A percentile compares a stretch with the other conserved stretches of the same genome.
phyloP scores from a whole-genome alignment of 1,140 invertebrate species.

The Bilobella aurantiaca region DNA sequence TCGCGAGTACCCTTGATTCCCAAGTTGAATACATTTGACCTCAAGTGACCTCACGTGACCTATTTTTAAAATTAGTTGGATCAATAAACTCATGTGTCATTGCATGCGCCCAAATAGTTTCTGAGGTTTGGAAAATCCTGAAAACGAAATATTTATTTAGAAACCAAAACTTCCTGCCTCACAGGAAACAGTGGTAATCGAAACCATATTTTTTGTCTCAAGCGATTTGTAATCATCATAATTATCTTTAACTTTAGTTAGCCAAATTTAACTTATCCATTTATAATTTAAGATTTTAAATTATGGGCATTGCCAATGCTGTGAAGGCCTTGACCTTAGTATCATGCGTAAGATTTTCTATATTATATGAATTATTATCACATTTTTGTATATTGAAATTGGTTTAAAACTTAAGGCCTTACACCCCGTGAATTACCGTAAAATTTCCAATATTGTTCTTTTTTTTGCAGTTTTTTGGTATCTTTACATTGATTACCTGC shows the following conservation, averaged over 20 bases:
- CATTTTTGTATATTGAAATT: neutral
- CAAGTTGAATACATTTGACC: neutral
- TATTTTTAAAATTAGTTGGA: neutral
- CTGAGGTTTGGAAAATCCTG: too few relatives aligned
- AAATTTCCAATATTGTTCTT: neutral
- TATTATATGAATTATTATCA: neutral
- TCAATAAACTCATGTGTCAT: neutral
- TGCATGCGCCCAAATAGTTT: too few relatives aligned
- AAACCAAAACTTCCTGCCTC: too few relatives aligned
- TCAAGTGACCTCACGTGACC: neutral
- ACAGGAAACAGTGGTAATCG: too few relatives aligned
- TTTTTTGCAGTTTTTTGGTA: neutral
- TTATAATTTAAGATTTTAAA: slow-evolving; percentile 8
- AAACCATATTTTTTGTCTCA: too few relatives aligned
- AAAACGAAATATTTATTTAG: too few relatives aligned
- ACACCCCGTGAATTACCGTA: too few relatives aligned
- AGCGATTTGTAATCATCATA: neutral
- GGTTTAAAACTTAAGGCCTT: too few relatives aligned
- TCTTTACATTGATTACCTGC: neutral
- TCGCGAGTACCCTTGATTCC: neutral
- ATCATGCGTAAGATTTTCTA: slow-evolving; percentile 3
- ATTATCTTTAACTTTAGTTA: neutral
- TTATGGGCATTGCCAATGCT: neutral
- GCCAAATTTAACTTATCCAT: neutral
- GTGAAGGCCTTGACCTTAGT: slow-evolving; percentile 5